Evolutionary conservation across 2,888 invertebrate species (phyloP), one percentile per base, ranked within the genome.

Genomic region (Mythimna vitellina): DNA sequence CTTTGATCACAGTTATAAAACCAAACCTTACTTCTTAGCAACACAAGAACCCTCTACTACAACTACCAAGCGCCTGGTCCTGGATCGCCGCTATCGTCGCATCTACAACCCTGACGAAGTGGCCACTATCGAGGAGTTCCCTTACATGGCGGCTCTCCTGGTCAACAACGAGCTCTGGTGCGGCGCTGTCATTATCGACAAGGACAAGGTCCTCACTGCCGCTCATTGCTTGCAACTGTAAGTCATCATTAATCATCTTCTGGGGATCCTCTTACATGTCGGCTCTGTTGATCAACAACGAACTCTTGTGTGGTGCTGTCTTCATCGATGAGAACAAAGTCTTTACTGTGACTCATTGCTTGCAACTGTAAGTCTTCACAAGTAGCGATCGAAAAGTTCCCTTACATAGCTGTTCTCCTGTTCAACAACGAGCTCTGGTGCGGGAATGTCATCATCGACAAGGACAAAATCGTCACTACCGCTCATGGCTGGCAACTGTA

Each of bases 161-260:
- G 91, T 96, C 20, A 95, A 95, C 89, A 86, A 87, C 14, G 88
- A 94, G 78, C 88, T 95, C 35, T 96, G 96, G 96, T 96, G 96
- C 66, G 95, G 94, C 0, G 96, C 89, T 0, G 95, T 90, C 62
- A 84, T 96, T 65, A 89, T 96, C 1, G 89, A 86, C 3, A 73
- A 73, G 0, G 94, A 96, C 65, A 87, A 84, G 14, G 87, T 95
- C 17, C 79, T 96, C 1, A 95, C 96, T 1, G 96, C 96, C 0
- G 96, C 96, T 0, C 95, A 96, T 73, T 96, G 96, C 65, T 81
- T 96, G 65, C 95, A 96, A 79, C 78, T 96, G 96, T 96, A 76
- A 87, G 94, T 90, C 5, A 61, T 32, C 6, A 22, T 4, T 22
- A 9, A 22, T 1, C 0, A 25, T 6, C 20, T 25, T 25, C 12